Percentiles rank a stretch among this genome's conserved stretches.
These are phyloP conservation scores for Henricia sp. DNA, from an alignment of 53 echinoderm and acorn worm species.

Conservation along the genomic window DNA sequence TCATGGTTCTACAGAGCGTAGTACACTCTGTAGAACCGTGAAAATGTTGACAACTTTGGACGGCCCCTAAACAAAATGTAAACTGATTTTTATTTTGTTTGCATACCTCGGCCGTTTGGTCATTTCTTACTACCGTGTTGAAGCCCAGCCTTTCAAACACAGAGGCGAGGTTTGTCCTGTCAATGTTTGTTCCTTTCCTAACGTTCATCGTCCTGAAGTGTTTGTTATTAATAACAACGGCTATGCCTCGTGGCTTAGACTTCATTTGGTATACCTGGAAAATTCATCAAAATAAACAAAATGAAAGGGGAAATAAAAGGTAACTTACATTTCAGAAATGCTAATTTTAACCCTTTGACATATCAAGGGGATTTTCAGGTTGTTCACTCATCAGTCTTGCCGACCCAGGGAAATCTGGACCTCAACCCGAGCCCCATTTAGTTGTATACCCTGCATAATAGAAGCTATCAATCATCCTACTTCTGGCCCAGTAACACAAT, in stretches of 20 bases:
- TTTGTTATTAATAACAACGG: slow-evolving; percentile 89
- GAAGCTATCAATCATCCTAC: no score
- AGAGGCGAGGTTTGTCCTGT: slow-evolving; percentile 70
- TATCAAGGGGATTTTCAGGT: no score
- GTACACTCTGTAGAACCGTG: no score
- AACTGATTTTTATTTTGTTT: no score
- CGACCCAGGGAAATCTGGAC: no score
- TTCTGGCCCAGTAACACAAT: no score
- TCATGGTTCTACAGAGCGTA: no score
- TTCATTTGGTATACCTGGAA: slow-evolving; percentile 82
- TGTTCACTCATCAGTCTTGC: no score
- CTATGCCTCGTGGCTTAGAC: slow-evolving; percentile 85
- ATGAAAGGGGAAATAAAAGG: not conserved
- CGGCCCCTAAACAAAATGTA: no score
- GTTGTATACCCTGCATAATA: no score
- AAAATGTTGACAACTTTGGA: no score
- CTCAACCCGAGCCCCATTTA: no score
- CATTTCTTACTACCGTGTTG: slow-evolving; percentile 55
- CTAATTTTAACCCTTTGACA: not conserved
- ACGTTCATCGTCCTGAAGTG: slow-evolving; percentile 81
- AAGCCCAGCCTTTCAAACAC: slow-evolving; percentile 90
- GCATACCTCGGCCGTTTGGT: slow-evolving; percentile 71
- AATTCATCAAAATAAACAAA: not conserved
- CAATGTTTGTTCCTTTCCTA: slow-evolving; percentile 87
- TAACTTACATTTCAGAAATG: not conserved